Evolutionary conservation across 1,140 invertebrate genomes (phyloP), one percentile per base, ranked within the genome.

Genomic region (Diploscapter pachys): DNA sequence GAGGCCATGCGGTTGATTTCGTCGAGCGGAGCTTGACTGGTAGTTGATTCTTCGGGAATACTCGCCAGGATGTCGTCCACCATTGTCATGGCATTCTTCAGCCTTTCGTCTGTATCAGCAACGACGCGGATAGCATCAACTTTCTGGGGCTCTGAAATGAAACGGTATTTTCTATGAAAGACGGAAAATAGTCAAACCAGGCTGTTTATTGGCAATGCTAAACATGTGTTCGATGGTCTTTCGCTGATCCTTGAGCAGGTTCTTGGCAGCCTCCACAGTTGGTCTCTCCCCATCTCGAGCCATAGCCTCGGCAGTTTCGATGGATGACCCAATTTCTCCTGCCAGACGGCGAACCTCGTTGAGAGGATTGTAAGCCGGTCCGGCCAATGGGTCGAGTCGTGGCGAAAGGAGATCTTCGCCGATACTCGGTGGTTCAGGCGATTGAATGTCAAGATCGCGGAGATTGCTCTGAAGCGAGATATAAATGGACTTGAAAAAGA

Each of bases 391-490:
- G 9, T 59, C 9, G 9, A 11, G 57, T 11, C 9, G 57, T 59
- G 57, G 57, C 31, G 31, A 59, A 2, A 31, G 57, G 57, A 11
- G 57, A 31, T 59, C 57, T 59, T 31, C 57, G 2, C 57, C 9
- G 57, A 59, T 59, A 11, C 31, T 62, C 68, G 70, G 57, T 49
- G 63, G 52, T 8, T 72, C 57, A 54, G 48, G 70, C 70, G 67
- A 62, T 54, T 8, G 70, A 71, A 8, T 51, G 13, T 74, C 55
- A 54, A 68, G 52, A 5, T 55, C 52, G 53, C 56, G 5, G 57
- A 61, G 63, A 61, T 69, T 61, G 57, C 48, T 66, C 65, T 69
- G 65, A 56, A 52, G 64, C 62, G 13, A 68, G 2, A 59, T 59
- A 11, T 31, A 11, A 59, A 2, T 59, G 9, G 1, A 11, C 57